Evolutionary conservation across 2,797 vertebrate species (phyloP).

Genomic region (Neosilurus mollespiculum): DNA sequence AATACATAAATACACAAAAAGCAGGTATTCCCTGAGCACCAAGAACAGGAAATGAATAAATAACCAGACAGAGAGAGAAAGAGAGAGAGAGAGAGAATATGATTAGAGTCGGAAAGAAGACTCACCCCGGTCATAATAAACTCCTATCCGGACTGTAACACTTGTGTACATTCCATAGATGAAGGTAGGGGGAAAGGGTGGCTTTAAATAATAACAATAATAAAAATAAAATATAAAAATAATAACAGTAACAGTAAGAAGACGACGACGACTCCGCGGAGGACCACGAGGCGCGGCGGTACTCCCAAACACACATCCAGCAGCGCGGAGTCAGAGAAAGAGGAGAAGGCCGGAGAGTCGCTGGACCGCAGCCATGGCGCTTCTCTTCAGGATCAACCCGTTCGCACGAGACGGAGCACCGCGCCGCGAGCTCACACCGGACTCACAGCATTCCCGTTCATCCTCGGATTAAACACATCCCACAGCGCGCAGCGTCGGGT

Average conservation of each 20-base stretch:
- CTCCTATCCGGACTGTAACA: slow-evolving; percentile 64
- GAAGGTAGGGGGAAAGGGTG: slow-evolving; percentile 32
- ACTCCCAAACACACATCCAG: slow-evolving; percentile 75
- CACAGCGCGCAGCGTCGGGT: slow-evolving; percentile 46
- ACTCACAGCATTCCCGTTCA: slow-evolving; percentile 53
- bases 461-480: slow-evolving; percentile 65
- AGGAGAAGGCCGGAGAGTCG: slow-evolving; percentile 77
- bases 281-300: slow-evolving; percentile 62
- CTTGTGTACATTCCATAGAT: slow-evolving; percentile 69
- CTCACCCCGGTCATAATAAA: slow-evolving; percentile 73
- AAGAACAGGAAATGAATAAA: not conserved
- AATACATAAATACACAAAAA: not conserved
- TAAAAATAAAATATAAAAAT: not conserved
- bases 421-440: slow-evolving; percentile 57
- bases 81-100: not conserved
- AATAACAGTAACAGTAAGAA: not conserved
- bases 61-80: slow-evolving; percentile 1
- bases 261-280: slow-evolving; percentile 45
- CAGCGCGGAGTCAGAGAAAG: slow-evolving; percentile 60
- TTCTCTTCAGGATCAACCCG: slow-evolving; percentile 63
- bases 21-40: too few relatives aligned
- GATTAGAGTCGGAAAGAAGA: slow-evolving; percentile 62
- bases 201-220: slow-evolving; percentile 5
- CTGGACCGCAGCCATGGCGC: slow-evolving; percentile 80
- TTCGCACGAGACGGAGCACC: slow-evolving; percentile 67